These are phyloP conservation scores for Cheilosia soror DNA, from an alignment of 2,888 invertebrate genomes.

Conservation along the genomic window DNA sequence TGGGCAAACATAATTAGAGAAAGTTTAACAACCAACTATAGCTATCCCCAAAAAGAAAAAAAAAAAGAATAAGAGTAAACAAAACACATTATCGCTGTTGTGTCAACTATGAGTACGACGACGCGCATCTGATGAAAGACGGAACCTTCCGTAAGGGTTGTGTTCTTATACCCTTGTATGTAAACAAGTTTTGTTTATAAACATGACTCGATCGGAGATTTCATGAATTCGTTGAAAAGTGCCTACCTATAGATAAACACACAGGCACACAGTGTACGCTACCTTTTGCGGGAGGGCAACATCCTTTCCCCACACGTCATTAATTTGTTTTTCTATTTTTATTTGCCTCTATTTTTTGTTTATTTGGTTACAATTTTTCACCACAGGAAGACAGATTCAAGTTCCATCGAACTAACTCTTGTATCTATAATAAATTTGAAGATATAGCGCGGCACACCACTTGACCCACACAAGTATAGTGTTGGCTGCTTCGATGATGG, in stretches of 20 bases:
- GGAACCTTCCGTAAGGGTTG: slow-evolving; percentile 35
- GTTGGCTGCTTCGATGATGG: not conserved
- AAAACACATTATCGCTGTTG: slow-evolving; percentile 51
- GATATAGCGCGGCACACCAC: slow-evolving; percentile 51
- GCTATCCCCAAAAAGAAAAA: slow-evolving; percentile 10
- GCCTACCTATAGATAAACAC: slow-evolving; percentile 60
- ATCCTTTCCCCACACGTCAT: slow-evolving; percentile 50
- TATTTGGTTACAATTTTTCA: slow-evolving; percentile 64
- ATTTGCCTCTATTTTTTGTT: slow-evolving; percentile 34
- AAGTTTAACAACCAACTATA: slow-evolving; percentile 24
- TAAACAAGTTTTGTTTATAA: slow-evolving; percentile 24
- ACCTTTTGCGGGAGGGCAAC: slow-evolving; percentile 13
- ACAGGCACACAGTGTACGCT: not conserved
- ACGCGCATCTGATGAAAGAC: slow-evolving; percentile 47
- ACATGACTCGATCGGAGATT: slow-evolving; percentile 33
- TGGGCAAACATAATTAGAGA: slow-evolving; percentile 49
- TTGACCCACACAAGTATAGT: slow-evolving; percentile 56
- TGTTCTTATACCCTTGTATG: slow-evolving; percentile 18
- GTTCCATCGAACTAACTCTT: slow-evolving; percentile 1
- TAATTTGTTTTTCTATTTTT: slow-evolving; percentile 13
- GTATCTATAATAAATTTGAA: not conserved
- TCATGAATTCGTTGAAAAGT: slow-evolving; percentile 49
- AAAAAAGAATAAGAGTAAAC: slow-evolving; percentile 40
- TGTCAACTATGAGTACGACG: slow-evolving; percentile 17
- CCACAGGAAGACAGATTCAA: slow-evolving; percentile 43